Base-by-base conservation (phyloP, 2,888 invertebrate species). In the Doris montereyensis region DNA sequence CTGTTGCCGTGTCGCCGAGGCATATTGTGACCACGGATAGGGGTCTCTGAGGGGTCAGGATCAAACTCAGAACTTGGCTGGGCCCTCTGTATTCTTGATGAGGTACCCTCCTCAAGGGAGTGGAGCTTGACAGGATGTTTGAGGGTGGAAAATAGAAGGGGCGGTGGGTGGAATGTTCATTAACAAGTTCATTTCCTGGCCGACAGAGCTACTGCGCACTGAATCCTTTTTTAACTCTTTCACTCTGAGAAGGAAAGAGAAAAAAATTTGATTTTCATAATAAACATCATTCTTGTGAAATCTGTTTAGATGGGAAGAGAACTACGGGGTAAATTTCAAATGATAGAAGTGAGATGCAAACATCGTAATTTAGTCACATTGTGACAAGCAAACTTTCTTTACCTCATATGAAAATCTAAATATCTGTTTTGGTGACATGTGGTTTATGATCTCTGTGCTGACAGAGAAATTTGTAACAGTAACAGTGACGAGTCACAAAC, bases 151-250 rank as follows among this genome's bases (percentile, higher is more conserved):
- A 26, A 86, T 81, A 24, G 87, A 86, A 10, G 88, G 88, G 4
- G 85, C 86, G 28, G 86, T 84, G n/a, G 85, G 84, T 17, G 88
- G 88, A 70, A 88, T 88, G 80, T 88, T 88, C 86, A 88, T 86
- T 35, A 88, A 78, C 17, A 87, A 84, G 73, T 87, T 86, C 71
- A 86, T 85, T 68, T 84, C 85, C 28, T 83, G 83, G 70, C 86
- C 85, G 32, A 83, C 82, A 28, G 84, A 84, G 4, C 85, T 83
- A 28, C 81, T 77, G 24, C 81, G 80, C 17, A 74, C 26, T n/a
- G 67, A 77, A 34, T 84, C 84, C 28, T 85, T 82, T 5, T 84
- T 81, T 24, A 89, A 76, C 77, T 88, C 88, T 74, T 89, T 89
- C 72, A 89, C 89, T 71, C 89, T 89, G 83, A 0, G 83, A 82